phyloP scores from a whole-genome alignment of 2,113 vertebrate genomes.

The Emydocephalus ijimae region DNA sequence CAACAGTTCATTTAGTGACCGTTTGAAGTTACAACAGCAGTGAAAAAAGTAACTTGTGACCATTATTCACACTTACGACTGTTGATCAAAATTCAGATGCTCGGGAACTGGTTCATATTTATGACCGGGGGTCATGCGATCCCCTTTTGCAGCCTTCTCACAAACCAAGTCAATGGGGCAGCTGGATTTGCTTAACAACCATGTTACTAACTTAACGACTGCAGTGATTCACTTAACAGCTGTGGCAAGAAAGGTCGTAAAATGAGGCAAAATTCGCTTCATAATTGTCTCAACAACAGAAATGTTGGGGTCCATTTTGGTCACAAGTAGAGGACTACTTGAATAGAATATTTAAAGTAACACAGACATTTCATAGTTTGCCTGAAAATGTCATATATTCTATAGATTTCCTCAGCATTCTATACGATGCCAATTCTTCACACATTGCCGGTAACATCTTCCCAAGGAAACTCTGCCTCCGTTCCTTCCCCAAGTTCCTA shows the following conservation, averaged over 20 bases:
- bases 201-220: no score
- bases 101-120: no score
- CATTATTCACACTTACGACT: no score
- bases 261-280: background rate
- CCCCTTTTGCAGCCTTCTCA: no score
- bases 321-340: background rate
- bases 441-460: background rate
- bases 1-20: no score
- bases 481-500: background rate
- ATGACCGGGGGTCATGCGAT: no score
- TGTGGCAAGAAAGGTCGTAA: background rate
- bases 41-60: no score
- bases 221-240: background rate
- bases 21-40: no score
- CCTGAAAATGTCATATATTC: background rate
- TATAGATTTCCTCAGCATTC: background rate
- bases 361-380: background rate
- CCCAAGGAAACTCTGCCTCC: background rate
- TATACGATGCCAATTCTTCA: background rate
- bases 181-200: no score
- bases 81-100: no score
- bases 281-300: background rate
- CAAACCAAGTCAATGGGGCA: no score
- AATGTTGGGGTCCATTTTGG: background rate
- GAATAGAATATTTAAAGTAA: background rate